phyloP scores from a whole-genome alignment of 2,888 invertebrate genomes.

The Nomada lathburiana region DNA sequence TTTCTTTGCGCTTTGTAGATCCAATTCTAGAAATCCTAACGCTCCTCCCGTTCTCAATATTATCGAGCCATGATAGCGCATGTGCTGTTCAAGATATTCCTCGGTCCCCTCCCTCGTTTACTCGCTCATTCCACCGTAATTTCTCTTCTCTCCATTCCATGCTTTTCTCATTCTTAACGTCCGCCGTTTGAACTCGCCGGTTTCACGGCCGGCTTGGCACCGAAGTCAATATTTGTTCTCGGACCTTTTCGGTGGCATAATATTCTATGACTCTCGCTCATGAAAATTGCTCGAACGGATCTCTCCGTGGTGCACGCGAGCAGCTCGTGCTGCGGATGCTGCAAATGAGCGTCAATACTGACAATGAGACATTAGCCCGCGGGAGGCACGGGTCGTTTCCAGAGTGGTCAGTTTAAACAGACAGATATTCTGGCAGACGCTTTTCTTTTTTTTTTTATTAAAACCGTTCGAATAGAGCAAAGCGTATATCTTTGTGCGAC shows the following conservation, averaged over 20 bases:
- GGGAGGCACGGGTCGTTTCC: not conserved
- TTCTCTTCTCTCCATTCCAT: constrained; percentile 42
- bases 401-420: not conserved
- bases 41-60: too few species aligned
- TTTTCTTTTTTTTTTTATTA: not conserved
- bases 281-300: constrained; percentile 69
- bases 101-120: constrained; percentile 27
- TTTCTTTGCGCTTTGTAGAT: not conserved
- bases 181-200: constrained; percentile 57
- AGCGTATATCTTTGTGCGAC: not conserved
- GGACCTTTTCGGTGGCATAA: constrained; percentile 69
- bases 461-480: not conserved
- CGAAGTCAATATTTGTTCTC: constrained; percentile 76
- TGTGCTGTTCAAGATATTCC: constrained; percentile 59
- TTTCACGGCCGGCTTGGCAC: constrained; percentile 55
- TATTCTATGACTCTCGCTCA: constrained; percentile 72
- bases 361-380: constrained; percentile 18
- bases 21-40: too few species aligned
- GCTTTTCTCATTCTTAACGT: constrained; percentile 44
- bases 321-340: constrained; percentile 23
- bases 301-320: constrained; percentile 27
- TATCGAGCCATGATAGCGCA: not conserved
- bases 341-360: constrained; percentile 43
- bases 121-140: constrained; percentile 37
- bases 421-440: not conserved